Conservation (phyloP, 2,113 vertebrate species). For the Dascyllus trimaculatus region DNA sequence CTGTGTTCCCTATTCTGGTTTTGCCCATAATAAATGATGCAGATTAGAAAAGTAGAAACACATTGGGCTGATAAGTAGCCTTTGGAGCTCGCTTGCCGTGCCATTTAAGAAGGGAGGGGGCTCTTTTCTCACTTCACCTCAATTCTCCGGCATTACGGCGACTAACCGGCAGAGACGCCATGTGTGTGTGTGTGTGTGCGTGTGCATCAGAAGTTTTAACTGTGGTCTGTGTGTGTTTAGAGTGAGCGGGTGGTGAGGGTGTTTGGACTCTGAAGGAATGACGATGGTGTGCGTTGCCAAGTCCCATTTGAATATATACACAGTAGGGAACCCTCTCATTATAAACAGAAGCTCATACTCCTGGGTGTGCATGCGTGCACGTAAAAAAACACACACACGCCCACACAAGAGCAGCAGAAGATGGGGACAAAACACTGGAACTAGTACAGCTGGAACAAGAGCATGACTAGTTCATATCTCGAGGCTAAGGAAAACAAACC, state of each 20-base stretch:
- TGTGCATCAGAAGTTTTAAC: constrained; percentile 56
- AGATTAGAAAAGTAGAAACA: constrained; percentile 86
- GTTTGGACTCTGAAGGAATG: constrained; percentile 76
- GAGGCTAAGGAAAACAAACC: constrained; percentile 49
- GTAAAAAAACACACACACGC: constrained; percentile 27
- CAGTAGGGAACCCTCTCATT: constrained; percentile 77
- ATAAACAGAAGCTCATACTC: constrained; percentile 72
- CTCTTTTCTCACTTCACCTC: constrained; percentile 64
- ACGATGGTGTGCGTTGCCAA: constrained; percentile 69
- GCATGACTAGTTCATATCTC: constrained; percentile 49
- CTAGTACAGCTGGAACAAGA: constrained; percentile 53
- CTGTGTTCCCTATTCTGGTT: constrained; percentile 79
- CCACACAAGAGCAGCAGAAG: constrained; percentile 32
- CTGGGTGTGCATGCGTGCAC: constrained; percentile 29
- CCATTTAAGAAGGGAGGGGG: constrained; percentile 55
- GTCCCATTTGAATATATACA: constrained; percentile 75
- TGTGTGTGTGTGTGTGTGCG: constrained; percentile 29
- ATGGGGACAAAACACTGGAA: constrained; percentile 57
- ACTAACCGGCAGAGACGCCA: constrained; percentile 55
- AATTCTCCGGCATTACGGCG: constrained; percentile 32
- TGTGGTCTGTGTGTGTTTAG: constrained; percentile 63
- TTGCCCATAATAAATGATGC: constrained; percentile 85
- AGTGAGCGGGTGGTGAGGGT: constrained; percentile 63
- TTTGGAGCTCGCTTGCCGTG: constrained; percentile 71
- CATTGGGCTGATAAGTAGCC: constrained; percentile 80